These are phyloP conservation scores for Eretmocerus hayati DNA, from an alignment of 2,888 invertebrate genomes.

Conservation along the genomic window DNA sequence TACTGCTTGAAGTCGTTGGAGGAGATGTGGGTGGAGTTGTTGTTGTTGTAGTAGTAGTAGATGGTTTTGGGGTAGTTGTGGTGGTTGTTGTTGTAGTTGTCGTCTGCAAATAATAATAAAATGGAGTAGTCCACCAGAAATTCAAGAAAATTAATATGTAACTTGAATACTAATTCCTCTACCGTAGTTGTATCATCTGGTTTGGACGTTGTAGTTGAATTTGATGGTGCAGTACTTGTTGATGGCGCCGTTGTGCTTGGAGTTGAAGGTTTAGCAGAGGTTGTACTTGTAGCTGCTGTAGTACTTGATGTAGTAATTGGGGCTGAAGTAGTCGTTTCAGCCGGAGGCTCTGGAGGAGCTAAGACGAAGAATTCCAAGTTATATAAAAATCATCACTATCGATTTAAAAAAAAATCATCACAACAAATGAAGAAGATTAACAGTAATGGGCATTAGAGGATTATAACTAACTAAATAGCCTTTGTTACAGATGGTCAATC, in stretches of 20 bases:
- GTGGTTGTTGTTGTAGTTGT: background rate
- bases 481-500: no score
- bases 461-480: no score
- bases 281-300: background rate
- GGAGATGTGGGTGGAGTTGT: background rate
- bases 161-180: no score
- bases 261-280: background rate
- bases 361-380: background rate
- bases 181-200: no score
- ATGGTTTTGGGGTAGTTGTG: background rate
- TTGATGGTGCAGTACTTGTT: background rate
- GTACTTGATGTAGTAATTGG: background rate
- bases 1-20: background rate
- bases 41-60: background rate
- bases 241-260: no score
- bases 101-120: background rate
- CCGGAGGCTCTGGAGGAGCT: background rate
- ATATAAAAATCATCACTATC: no score
- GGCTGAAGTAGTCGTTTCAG: background rate
- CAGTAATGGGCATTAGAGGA: no score
- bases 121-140: background rate
- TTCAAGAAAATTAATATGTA: background rate
- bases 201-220: background rate
- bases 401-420: no score
- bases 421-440: no score